Percentiles rank a stretch among this genome's conserved stretches.
phyloP scores from a whole-genome alignment of 1,140 invertebrate genomes.

The Radopholus similis region DNA sequence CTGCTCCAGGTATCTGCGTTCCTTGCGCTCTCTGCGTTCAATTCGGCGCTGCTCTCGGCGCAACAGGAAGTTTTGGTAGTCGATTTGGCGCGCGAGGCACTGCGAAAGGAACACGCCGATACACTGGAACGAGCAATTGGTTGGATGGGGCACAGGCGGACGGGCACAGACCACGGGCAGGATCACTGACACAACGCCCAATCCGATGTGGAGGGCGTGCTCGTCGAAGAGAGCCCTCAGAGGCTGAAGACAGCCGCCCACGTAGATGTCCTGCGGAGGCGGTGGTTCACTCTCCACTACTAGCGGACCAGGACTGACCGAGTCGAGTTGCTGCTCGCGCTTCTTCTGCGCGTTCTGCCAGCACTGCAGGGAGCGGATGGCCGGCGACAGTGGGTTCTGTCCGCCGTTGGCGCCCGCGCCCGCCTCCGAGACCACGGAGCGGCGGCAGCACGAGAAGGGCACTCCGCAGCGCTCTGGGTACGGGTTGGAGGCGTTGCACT shows the following conservation, averaged over 20 bases:
- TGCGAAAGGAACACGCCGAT: conserved; percentile 51
- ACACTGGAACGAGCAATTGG: conserved; percentile 44
- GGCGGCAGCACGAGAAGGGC: conserved; percentile 54
- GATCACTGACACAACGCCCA: conserved; percentile 48
- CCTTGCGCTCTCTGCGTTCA: conserved; percentile 46
- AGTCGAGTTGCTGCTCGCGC: conserved; percentile 51
- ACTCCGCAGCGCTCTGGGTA: conserved; percentile 59
- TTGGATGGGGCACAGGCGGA: not conserved
- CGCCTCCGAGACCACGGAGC: conserved; percentile 53
- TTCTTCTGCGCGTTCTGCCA: conserved; percentile 59
- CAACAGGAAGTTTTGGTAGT: conserved; percentile 55
- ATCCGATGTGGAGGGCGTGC: conserved; percentile 54
- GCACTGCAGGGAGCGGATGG: conserved; percentile 55
- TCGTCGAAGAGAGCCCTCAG: conserved; percentile 49
- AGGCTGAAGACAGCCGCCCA: conserved; percentile 53
- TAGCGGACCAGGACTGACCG: not conserved
- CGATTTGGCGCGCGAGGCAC: conserved; percentile 57
- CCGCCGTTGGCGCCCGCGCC: conserved; percentile 13
- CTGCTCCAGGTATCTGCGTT: conserved; percentile 22
- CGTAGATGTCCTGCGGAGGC: conserved; percentile 40
- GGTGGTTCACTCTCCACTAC: not conserved
- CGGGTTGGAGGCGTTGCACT: conserved; percentile 55
- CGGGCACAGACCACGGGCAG: conserved; percentile 50
- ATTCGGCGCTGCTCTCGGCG: conserved; percentile 51
- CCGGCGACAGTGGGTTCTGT: conserved; percentile 46